Evolutionary conservation across 2,113 vertebrate species (phyloP).

Genomic region (Probosciger aterrimus): DNA sequence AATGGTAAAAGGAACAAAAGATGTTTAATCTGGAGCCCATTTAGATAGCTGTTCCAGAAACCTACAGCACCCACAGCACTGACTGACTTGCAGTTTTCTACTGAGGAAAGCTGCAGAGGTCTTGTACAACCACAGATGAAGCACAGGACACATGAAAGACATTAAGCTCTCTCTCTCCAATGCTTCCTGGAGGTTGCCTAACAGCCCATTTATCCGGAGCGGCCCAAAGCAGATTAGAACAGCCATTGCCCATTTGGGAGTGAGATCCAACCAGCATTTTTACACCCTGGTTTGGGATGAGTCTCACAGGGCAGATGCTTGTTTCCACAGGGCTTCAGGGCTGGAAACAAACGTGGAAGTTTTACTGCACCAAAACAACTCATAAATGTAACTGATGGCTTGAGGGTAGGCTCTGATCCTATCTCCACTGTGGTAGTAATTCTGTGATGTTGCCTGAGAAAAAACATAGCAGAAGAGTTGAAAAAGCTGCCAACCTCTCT

Average conservation of each 20-base stretch:
- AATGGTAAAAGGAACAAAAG: not conserved
- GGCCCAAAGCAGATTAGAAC: not conserved
- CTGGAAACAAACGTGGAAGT: not conserved
- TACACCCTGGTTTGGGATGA: not conserved
- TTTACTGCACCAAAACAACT: not conserved
- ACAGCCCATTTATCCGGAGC: not conserved
- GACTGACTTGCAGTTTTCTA: not conserved
- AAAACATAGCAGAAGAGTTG: not conserved
- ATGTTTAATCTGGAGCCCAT: not conserved
- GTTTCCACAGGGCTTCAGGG: not conserved
- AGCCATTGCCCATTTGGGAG: not conserved
- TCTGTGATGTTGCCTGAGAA: not conserved
- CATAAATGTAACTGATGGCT: not conserved
- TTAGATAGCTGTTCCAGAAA: not conserved
- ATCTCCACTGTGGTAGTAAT: not conserved
- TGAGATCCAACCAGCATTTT: not conserved
- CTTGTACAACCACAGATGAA: not conserved
- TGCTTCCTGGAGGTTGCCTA: not conserved
- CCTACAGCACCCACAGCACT: not conserved
- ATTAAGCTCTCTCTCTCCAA: not conserved
- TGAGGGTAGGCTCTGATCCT: not conserved
- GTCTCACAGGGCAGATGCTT: not conserved
- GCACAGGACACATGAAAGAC: not conserved
- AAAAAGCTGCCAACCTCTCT: slow-evolving; percentile 81
- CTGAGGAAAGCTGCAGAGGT: not conserved